Conservation (phyloP, 2,113 vertebrate genomes). For the Eurypyga helias region DNA sequence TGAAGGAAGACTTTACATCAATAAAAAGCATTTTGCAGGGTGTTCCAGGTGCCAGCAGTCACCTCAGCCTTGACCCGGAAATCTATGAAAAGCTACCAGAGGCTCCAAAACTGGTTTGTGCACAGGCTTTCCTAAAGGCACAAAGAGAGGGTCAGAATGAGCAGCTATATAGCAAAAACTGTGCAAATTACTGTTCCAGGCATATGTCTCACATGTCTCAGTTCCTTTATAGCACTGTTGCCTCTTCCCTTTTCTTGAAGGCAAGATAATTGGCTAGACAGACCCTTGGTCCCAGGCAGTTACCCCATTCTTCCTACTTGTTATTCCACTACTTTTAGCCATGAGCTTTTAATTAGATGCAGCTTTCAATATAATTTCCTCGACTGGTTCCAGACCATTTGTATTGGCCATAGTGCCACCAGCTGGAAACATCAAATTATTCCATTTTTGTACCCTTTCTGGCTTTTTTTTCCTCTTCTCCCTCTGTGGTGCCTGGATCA, state of each 20-base stretch:
- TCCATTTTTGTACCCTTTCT: background rate
- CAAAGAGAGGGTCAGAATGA: background rate
- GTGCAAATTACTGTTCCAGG: background rate
- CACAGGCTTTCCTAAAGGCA: background rate
- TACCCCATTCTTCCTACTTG: background rate
- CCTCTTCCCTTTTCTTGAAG: background rate
- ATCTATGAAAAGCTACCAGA: background rate
- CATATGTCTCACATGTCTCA: accelerated
- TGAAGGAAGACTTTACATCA: accelerated
- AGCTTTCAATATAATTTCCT: background rate
- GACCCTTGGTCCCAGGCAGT: background rate
- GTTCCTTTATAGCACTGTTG: background rate
- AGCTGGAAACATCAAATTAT: background rate
- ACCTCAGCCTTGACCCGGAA: background rate
- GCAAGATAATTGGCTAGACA: too few species aligned
- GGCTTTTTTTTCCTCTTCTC: background rate
- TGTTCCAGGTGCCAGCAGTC: background rate
- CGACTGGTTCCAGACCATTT: background rate
- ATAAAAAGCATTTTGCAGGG: background rate
- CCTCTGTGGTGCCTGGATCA: background rate
- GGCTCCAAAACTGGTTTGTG: background rate
- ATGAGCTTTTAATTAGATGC: background rate
- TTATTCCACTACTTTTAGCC: background rate
- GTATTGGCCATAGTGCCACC: background rate
- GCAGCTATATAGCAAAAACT: background rate